phyloP scores from a whole-genome alignment of 2,113 vertebrate genomes.

The Ranitomeya variabilis region DNA sequence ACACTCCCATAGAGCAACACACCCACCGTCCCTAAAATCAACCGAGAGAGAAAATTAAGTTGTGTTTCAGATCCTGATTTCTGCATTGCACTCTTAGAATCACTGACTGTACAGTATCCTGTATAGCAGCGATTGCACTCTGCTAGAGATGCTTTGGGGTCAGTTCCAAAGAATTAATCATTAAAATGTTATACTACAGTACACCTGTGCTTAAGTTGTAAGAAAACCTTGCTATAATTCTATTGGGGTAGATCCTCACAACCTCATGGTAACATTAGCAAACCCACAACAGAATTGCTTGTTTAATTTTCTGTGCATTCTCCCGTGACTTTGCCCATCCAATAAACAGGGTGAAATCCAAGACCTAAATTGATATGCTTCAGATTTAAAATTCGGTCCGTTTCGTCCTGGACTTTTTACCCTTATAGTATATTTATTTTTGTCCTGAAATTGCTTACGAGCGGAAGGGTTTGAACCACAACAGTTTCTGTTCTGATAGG shows the following conservation, averaged over 20 bases:
- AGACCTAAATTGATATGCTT: too few relatives aligned
- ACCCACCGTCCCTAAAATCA: not conserved
- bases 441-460: not conserved
- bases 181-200: not conserved
- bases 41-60: too few relatives aligned
- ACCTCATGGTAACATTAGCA: too few relatives aligned
- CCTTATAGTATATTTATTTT: not conserved
- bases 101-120: not conserved
- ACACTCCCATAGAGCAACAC: not conserved
- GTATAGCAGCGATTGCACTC: not conserved
- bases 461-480: not conserved
- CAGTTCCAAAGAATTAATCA: not conserved
- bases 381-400: too few relatives aligned
- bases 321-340: too few relatives aligned
- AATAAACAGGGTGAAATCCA: too few relatives aligned
- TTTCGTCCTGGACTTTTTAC: too few relatives aligned
- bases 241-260: too few relatives aligned
- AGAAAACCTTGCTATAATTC: not conserved
- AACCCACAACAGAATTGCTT: too few relatives aligned
- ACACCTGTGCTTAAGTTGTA: not conserved
- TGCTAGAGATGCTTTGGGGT: not conserved
- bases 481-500: not conserved
- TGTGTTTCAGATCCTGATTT: too few relatives aligned
- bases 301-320: too few relatives aligned
- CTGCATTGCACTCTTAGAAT: not conserved